phyloP scores from a whole-genome alignment of 2,113 vertebrate species.

The Aptenodytes forsteri region DNA sequence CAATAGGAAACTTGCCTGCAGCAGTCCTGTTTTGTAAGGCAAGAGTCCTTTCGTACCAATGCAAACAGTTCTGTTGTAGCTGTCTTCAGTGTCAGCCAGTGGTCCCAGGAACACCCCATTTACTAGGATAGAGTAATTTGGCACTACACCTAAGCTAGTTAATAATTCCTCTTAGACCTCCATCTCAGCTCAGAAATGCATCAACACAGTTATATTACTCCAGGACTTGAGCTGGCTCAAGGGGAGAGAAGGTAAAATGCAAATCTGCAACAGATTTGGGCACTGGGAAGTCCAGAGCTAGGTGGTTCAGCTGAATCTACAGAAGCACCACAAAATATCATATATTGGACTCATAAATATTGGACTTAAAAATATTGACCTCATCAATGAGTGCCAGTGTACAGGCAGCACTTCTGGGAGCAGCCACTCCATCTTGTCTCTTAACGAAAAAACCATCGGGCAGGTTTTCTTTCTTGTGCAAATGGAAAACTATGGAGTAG shows the following conservation, averaged over 20 bases:
- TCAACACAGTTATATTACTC: rapidly evolving
- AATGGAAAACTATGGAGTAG: not conserved
- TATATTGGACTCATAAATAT: not conserved
- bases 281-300: not conserved
- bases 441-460: not conserved
- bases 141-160: not conserved
- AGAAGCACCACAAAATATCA: not conserved
- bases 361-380: not conserved
- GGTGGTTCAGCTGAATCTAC: not conserved
- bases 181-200: not conserved
- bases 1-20: not conserved
- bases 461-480: not conserved
- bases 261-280: not conserved
- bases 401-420: not conserved
- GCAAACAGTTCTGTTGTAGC: not conserved
- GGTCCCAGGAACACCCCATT: not conserved
- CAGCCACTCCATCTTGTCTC: rapidly evolving
- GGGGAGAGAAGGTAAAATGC: not conserved
- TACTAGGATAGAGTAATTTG: not conserved
- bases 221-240: not conserved
- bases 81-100: not conserved
- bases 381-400: not conserved
- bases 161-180: not conserved
- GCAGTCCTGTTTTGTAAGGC: not conserved
- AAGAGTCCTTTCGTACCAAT: not conserved